A percentile compares a stretch with the other conserved stretches of the same genome.
phyloP scores from a whole-genome alignment of 2,113 vertebrate genomes.

The Oreochromis niloticus region DNA sequence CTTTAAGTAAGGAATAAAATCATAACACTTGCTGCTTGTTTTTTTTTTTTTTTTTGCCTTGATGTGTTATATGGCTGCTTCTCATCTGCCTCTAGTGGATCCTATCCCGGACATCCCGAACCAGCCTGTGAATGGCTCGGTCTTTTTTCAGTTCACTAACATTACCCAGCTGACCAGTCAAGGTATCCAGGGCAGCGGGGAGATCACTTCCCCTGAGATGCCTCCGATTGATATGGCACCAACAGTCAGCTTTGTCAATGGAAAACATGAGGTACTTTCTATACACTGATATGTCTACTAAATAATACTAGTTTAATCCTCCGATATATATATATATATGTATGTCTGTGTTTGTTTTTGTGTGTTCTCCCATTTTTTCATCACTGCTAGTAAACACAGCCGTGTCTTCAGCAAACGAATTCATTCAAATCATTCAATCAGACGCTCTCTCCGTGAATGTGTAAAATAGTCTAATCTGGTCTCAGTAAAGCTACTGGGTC shows the following conservation, averaged over 20 bases:
- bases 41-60: not conserved
- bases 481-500: not conserved
- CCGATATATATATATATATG: not conserved
- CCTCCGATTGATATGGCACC: slow-evolving; percentile 36
- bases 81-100: slow-evolving; percentile 67
- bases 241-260: slow-evolving; percentile 83
- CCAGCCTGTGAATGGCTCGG: slow-evolving; percentile 9
- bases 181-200: slow-evolving; percentile 38
- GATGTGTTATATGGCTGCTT: not conserved
- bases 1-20: not conserved
- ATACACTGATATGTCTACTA: not conserved
- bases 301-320: not conserved
- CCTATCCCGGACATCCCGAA: slow-evolving; percentile 72
- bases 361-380: not conserved
- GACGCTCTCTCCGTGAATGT: not conserved
- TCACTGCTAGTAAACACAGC: not conserved
- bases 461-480: not conserved
- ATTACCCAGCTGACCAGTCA: slow-evolving; percentile 37
- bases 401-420: not conserved
- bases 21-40: not conserved
- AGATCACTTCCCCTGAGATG: not conserved
- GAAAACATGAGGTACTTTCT: slow-evolving; percentile 75
- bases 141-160: slow-evolving; percentile 44
- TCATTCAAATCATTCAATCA: not conserved
- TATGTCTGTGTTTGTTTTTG: not conserved